These are phyloP conservation scores for Thalassaphorura encarpata DNA, from an alignment of 1,140 invertebrate genomes.

Conservation along the genomic window DNA sequence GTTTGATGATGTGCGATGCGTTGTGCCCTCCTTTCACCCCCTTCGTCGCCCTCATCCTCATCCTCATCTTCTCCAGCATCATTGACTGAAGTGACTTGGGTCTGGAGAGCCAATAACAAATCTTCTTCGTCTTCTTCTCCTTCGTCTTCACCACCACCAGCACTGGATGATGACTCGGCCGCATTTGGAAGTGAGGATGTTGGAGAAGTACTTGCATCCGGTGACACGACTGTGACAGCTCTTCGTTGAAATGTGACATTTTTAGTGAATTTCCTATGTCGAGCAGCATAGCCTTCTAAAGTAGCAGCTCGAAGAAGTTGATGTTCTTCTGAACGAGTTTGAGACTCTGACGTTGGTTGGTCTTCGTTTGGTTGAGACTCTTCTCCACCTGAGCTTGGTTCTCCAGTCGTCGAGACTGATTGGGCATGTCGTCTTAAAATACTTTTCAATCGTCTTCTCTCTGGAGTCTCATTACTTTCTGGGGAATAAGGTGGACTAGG, in stretches of 20 bases:
- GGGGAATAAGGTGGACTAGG: constrained; percentile 43
- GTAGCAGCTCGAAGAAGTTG: constrained; percentile 62
- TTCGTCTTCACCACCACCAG: no score
- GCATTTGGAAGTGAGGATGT: no score
- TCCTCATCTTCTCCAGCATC: no score
- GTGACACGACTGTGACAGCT: no score
- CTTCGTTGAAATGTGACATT: constrained; percentile 78
- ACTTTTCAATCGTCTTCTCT: constrained; percentile 67
- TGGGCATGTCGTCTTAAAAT: constrained; percentile 67
- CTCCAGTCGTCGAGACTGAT: constrained; percentile 1
- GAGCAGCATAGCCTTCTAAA: constrained; percentile 64
- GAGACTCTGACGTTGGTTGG: neutral
- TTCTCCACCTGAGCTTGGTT: constrained; percentile 5
- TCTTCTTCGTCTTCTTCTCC: no score
- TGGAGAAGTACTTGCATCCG: no score
- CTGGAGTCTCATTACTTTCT: constrained; percentile 70
- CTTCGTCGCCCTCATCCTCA: no score
- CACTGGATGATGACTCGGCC: no score
- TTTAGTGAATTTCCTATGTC: constrained; percentile 76
- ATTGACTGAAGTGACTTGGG: no score
- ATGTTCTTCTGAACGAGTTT: constrained; percentile 12
- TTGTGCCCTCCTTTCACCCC: no score
- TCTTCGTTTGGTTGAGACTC: neutral
- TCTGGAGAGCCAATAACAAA: no score
- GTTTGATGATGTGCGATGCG: no score